A percentile compares a stretch with the other conserved stretches of the same genome.
Conservation (phyloP, 2,888 invertebrate genomes). For the Andrena marginata region DNA sequence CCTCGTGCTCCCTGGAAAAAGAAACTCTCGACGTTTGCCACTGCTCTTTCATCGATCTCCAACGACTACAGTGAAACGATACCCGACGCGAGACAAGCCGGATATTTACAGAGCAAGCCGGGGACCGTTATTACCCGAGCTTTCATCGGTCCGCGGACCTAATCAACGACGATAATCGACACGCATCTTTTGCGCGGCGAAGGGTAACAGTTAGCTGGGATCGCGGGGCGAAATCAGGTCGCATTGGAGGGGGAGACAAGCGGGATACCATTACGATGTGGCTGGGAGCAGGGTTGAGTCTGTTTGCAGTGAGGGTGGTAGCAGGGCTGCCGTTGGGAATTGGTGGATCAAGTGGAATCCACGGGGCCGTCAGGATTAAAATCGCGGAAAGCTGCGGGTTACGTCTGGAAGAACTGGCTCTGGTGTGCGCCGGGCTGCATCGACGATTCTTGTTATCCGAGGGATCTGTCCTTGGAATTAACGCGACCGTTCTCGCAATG, state of each 20-base stretch:
- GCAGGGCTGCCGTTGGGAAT: constrained; percentile 49
- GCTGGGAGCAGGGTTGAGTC: constrained; percentile 35
- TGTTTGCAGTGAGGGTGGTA: constrained; percentile 56
- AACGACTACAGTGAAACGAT: background rate
- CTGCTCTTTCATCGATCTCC: background rate
- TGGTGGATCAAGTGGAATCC: constrained; percentile 65
- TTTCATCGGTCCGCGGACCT: constrained; percentile 2
- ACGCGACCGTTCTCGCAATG: constrained; percentile 45
- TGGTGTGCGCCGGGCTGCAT: constrained; percentile 35
- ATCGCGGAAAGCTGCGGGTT: constrained; percentile 42
- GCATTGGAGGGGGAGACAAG: background rate
- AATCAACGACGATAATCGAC: constrained; percentile 21
- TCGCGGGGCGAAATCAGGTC: constrained; percentile 34
- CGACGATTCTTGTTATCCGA: constrained; percentile 56
- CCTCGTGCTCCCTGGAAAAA: background rate
- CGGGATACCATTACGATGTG: constrained; percentile 13
- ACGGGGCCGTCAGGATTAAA: constrained; percentile 54
- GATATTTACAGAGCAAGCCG: background rate
- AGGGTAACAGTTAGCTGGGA: background rate
- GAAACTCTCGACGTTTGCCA: background rate
- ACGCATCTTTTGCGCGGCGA: background rate
- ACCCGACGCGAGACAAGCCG: background rate
- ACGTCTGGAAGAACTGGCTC: constrained; percentile 50
- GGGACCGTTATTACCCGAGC: constrained; percentile 9
- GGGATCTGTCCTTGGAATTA: constrained; percentile 62